These are phyloP conservation scores for Nanorana parkeri DNA, from an alignment of 2,113 vertebrate genomes.

Conservation along the genomic window DNA sequence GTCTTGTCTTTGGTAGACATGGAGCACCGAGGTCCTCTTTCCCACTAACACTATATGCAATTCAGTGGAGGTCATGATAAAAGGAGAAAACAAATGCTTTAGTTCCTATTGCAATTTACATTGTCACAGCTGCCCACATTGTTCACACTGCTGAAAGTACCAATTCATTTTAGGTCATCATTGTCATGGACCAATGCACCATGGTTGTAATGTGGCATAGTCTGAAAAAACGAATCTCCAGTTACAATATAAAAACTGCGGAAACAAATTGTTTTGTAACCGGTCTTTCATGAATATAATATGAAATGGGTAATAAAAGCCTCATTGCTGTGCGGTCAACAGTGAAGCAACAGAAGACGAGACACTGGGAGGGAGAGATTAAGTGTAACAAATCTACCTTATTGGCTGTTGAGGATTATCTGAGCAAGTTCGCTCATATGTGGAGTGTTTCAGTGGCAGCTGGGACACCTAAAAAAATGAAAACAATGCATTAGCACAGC, in stretches of 20 bases:
- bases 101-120: not conserved
- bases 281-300: slow-evolving; percentile 28
- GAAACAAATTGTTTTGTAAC: slow-evolving; percentile 9
- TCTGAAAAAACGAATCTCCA: not conserved
- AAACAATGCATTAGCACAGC: not conserved
- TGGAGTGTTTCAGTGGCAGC: not conserved
- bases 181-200: not conserved
- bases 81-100: slow-evolving; percentile 10
- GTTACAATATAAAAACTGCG: slow-evolving; percentile 49
- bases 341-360: not conserved
- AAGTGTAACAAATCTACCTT: not conserved
- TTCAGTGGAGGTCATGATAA: not conserved
- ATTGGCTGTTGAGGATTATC: slow-evolving; percentile 1
- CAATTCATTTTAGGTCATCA: slow-evolving; percentile 21
- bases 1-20: not conserved
- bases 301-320: slow-evolving; percentile 23
- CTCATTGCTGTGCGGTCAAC: not conserved
- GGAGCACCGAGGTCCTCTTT: not conserved
- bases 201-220: not conserved
- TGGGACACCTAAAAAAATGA: not conserved
- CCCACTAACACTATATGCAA: not conserved
- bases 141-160: not conserved
- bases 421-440: not conserved
- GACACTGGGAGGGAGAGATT: not conserved
- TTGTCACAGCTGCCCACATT: not conserved